These are phyloP conservation scores for Saccopteryx bilineata DNA, from an alignment of 2,113 vertebrate genomes.

Conservation along the genomic window DNA sequence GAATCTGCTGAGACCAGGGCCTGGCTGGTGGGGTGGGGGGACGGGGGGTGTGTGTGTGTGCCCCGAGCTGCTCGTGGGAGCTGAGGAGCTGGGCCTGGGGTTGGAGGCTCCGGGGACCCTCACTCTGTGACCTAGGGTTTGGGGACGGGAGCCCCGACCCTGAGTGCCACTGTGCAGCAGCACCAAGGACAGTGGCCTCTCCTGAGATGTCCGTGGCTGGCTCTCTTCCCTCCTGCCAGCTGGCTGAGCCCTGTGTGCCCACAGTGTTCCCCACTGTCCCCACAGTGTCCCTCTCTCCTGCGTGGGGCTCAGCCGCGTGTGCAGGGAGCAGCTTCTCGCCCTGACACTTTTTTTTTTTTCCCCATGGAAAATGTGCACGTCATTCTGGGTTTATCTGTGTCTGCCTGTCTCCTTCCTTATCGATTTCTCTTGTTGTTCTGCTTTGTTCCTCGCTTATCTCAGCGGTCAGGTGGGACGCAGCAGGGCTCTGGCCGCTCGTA, in stretches of 20 bases:
- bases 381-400: too few species aligned
- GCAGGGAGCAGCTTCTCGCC: neutral
- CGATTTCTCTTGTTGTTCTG: too few species aligned
- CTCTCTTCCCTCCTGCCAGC: neutral
- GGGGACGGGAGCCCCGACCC: neutral
- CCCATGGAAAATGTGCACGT: too few species aligned
- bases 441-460: too few species aligned
- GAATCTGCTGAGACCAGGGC: neutral
- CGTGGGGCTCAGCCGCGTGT: neutral
- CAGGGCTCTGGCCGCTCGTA: too few species aligned
- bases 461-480: too few species aligned
- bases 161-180: neutral
- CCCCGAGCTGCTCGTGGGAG: neutral
- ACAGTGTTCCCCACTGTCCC: neutral
- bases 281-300: fast-evolving
- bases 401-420: too few species aligned
- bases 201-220: fast-evolving
- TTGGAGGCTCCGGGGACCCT: neutral
- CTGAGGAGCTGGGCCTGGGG: neutral
- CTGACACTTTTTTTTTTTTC: too few species aligned
- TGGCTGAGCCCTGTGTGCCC: neutral
- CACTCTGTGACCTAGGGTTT: neutral
- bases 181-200: neutral
- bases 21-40: neutral
- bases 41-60: neutral